Conservation (phyloP, 2,113 vertebrate genomes). For the Lycocorax pyrrhopterus region DNA sequence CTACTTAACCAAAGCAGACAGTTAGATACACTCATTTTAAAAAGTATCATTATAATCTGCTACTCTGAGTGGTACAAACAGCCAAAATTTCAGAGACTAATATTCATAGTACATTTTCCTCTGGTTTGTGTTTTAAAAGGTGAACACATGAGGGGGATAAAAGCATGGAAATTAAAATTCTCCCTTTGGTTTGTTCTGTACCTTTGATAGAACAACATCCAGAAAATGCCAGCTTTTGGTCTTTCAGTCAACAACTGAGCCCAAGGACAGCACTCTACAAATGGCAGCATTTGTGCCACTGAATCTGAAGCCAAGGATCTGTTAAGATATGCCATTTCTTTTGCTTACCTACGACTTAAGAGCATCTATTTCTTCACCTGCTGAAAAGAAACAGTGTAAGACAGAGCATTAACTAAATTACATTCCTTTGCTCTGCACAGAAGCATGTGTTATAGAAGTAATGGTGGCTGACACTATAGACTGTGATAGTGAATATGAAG, state of each 20-base stretch:
- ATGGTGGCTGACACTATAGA: not conserved
- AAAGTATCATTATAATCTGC: not conserved
- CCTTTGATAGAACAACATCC: not conserved
- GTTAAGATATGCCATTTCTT: not conserved
- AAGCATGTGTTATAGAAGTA: not conserved
- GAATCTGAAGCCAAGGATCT: not conserved
- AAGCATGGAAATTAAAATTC: not conserved
- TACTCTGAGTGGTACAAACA: not conserved
- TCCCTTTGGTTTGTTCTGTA: not conserved
- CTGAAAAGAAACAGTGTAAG: not conserved
- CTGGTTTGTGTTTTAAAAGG: not conserved
- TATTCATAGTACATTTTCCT: not conserved
- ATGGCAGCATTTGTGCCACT: not conserved
- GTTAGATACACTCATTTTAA: not conserved
- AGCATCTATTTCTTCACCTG: not conserved
- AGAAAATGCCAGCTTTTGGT: not conserved
- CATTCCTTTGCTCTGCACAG: not conserved
- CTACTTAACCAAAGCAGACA: not conserved
- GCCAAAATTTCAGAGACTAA: not conserved
- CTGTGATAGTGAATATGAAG: not conserved
- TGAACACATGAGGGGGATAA: not conserved
- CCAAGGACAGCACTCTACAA: not conserved
- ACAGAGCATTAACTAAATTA: not conserved
- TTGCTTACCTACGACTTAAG: not conserved
- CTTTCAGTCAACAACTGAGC: not conserved